Conservation (phyloP, 2,113 vertebrate genomes). For the Semicossyphus pulcher region DNA sequence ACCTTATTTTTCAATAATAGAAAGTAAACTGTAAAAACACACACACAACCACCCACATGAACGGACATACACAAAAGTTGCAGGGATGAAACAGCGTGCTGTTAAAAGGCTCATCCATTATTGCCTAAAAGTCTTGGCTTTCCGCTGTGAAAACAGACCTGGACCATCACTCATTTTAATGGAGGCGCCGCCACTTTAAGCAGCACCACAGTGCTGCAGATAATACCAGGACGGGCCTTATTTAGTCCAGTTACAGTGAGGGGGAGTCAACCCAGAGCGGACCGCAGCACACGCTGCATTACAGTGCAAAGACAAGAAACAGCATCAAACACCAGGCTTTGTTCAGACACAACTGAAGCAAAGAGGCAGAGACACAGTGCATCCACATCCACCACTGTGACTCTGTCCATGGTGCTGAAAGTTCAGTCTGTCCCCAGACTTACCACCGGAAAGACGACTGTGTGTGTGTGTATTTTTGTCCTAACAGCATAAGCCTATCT, state of each 20-base stretch:
- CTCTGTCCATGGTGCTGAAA: slow-evolving; percentile 77
- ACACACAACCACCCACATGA: slow-evolving; percentile 1
- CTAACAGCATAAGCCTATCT: slow-evolving; percentile 56
- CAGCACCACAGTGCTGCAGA: slow-evolving; percentile 56
- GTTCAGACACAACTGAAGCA: background rate
- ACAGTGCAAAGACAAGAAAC: background rate
- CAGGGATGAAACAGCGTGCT: slow-evolving; percentile 47
- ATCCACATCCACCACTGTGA: background rate
- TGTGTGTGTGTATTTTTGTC: slow-evolving; percentile 17
- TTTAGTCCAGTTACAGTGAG: slow-evolving; percentile 60
- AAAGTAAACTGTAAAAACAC: background rate
- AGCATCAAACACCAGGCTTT: slow-evolving; percentile 14
- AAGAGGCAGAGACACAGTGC: background rate
- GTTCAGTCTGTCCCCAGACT: slow-evolving; percentile 52
- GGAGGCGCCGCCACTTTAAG: slow-evolving; percentile 63
- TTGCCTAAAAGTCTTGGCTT: slow-evolving; percentile 68
- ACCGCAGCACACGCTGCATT: slow-evolving; percentile 20
- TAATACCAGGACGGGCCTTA: slow-evolving; percentile 65
- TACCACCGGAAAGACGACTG: slow-evolving; percentile 19
- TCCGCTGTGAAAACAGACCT: slow-evolving; percentile 50
- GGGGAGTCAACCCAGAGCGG: background rate
- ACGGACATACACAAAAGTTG: slow-evolving; percentile 11
- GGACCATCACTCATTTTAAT: slow-evolving; percentile 81
- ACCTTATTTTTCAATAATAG: slow-evolving; percentile 23
- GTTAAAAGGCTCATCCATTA: slow-evolving; percentile 73